Percentiles rank a stretch among this genome's conserved stretches.
Evolutionary conservation across 2,888 invertebrate genomes (phyloP).

Genomic region (Dryadula phaetusa): DNA sequence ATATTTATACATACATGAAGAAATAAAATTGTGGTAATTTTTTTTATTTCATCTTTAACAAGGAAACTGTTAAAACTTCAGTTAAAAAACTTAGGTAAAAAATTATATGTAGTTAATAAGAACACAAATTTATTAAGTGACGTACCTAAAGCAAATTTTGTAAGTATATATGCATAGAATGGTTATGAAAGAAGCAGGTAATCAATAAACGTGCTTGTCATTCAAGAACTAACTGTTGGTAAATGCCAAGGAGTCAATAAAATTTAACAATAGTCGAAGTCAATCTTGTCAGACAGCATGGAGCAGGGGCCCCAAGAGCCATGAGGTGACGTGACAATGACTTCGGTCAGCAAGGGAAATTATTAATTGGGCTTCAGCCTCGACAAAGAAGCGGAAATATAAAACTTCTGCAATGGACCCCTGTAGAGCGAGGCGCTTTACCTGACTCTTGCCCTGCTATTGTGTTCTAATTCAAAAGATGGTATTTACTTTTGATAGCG

Average conservation of each 20-base stretch:
- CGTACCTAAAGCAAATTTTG: conserved; percentile 2
- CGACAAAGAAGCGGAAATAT: conserved; percentile 84
- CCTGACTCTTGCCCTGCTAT: conserved; percentile 83
- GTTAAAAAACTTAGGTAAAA: conserved; percentile 14
- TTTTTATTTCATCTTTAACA: conserved; percentile 30
- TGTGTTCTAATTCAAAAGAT: conserved; percentile 76
- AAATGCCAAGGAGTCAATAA: conserved; percentile 71
- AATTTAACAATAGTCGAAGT: conserved; percentile 79
- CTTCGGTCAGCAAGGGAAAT: conserved; percentile 82
- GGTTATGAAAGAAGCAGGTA: conserved; percentile 36
- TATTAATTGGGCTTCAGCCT: conserved; percentile 78
- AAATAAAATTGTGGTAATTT: conserved; percentile 34
- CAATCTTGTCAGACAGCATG: conserved; percentile 78
- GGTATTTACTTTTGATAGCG: conserved; percentile 77
- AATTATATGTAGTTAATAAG: conserved; percentile 10
- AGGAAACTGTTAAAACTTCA: conserved; percentile 32
- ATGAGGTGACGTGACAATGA: conserved; percentile 70
- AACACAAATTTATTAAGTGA: conserved; percentile 1
- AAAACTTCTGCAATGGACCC: conserved; percentile 79
- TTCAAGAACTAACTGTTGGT: conserved; percentile 52
- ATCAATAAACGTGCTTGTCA: conserved; percentile 45
- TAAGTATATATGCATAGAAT: conserved; percentile 30
- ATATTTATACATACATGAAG: conserved; percentile 32
- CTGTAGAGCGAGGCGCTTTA: conserved; percentile 77
- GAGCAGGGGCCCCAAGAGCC: conserved; percentile 58